Conservation (phyloP, 2,888 invertebrate species). For the Pseudococcus viburni region DNA sequence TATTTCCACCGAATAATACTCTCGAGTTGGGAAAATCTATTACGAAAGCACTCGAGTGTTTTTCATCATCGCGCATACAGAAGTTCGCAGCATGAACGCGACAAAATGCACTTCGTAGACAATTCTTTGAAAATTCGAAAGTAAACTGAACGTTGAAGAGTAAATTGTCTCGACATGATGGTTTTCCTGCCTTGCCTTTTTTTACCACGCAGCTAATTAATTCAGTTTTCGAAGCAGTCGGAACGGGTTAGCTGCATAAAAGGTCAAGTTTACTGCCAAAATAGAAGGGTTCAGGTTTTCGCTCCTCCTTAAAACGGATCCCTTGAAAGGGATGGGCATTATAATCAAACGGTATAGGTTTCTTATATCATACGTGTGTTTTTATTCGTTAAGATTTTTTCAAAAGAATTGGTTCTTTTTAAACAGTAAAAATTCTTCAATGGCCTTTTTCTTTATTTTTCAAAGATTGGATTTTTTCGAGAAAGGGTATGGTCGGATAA, state of each 20-base stretch:
- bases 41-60: neutral
- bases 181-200: neutral
- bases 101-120: neutral
- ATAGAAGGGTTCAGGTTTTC: slow-evolving; percentile 49
- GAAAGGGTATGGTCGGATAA: neutral
- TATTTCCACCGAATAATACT: neutral
- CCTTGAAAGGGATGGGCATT: slow-evolving; percentile 30
- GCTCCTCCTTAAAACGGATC: slow-evolving; percentile 45
- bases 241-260: slow-evolving; percentile 34
- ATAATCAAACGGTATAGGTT: slow-evolving; percentile 24
- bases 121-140: slow-evolving; percentile 37
- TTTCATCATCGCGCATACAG: neutral
- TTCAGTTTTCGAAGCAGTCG: slow-evolving; percentile 37
- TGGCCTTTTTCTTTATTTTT: neutral
- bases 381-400: slow-evolving; percentile 14
- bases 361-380: slow-evolving; percentile 13
- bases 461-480: neutral
- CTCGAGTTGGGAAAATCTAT: neutral
- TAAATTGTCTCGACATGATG: slow-evolving; percentile 28
- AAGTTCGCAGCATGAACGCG: neutral
- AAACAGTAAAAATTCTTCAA: neutral
- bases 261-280: slow-evolving; percentile 28
- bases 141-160: slow-evolving; percentile 18
- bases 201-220: neutral
- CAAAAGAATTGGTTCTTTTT: neutral